Conservation (phyloP, 2,797 vertebrate genomes). For the Enteromius anoplus region DNA sequence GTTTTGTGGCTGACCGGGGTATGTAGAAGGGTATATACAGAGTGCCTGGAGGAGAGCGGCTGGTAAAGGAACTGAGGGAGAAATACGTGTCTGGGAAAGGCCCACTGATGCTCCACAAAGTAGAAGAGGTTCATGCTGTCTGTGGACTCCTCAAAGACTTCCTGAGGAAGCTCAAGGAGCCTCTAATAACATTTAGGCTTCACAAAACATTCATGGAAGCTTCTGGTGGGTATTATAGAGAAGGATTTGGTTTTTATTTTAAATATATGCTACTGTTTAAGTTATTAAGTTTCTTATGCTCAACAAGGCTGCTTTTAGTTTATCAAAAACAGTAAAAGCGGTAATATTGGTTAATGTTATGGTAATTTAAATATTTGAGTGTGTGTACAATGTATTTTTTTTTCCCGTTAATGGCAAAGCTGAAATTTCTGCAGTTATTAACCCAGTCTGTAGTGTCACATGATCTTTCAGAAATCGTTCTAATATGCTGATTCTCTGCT, state of each 20-base stretch:
- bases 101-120: slow-evolving; percentile 64
- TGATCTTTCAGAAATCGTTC: neutral
- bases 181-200: slow-evolving; percentile 78
- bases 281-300: neutral
- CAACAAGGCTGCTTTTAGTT: too few relatives aligned
- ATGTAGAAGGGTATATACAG: slow-evolving; percentile 84
- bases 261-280: neutral
- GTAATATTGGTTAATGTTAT: neutral
- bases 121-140: slow-evolving; percentile 82
- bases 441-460: neutral
- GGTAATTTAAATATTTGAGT: neutral
- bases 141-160: slow-evolving; percentile 89
- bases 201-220: slow-evolving; percentile 82
- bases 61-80: slow-evolving; percentile 81
- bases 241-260: neutral
- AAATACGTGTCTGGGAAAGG: slow-evolving; percentile 73
- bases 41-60: slow-evolving; percentile 79
- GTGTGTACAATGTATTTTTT: neutral
- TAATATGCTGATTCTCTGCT: neutral
- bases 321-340: neutral
- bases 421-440: neutral
- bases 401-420: neutral
- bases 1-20: neutral
- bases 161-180: slow-evolving; percentile 83
- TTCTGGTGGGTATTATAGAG: slow-evolving; percentile 59